A percentile compares a stretch with the other conserved stretches of the same genome.
Evolutionary conservation across 2,888 invertebrate species (phyloP).

Genomic region (Sylvicola cinctus): DNA sequence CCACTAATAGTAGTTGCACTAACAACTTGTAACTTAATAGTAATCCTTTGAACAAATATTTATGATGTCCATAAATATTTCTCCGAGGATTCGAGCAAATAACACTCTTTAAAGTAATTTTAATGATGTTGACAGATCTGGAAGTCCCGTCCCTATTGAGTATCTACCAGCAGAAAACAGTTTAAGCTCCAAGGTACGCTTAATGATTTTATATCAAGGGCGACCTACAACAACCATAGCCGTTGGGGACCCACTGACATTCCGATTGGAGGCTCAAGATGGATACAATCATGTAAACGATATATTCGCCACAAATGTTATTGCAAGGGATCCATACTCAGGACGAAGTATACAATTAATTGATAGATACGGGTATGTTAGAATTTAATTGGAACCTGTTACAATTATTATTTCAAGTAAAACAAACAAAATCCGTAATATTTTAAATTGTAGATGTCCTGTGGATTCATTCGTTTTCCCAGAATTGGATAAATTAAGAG

Average conservation of each 20-base stretch:
- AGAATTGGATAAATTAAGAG: conserved; percentile 66
- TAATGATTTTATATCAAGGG: conserved; percentile 68
- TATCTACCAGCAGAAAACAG: conserved; percentile 83
- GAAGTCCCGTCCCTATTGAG: conserved; percentile 82
- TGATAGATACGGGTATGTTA: conserved; percentile 62
- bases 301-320: conserved; percentile 82
- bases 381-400: too few species aligned
- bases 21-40: conserved; percentile 3
- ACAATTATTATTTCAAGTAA: not conserved
- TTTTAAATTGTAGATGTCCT: conserved; percentile 46
- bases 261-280: conserved; percentile 72
- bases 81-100: conserved; percentile 5
- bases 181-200: conserved; percentile 63
- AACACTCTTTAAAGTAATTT: conserved; percentile 18
- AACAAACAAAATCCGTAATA: not conserved
- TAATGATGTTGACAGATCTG: conserved; percentile 45
- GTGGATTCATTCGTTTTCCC: conserved; percentile 85
- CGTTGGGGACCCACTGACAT: conserved; percentile 78
- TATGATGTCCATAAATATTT: conserved; percentile 4
- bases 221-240: conserved; percentile 83
- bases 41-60: conserved; percentile 1
- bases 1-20: too few species aligned
- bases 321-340: conserved; percentile 80
- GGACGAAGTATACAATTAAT: conserved; percentile 77
- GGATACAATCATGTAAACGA: conserved; percentile 75